Percentiles rank a stretch among this genome's conserved stretches.
Conservation (phyloP, 2,113 vertebrate genomes). For the Salvelinus alpinus region DNA sequence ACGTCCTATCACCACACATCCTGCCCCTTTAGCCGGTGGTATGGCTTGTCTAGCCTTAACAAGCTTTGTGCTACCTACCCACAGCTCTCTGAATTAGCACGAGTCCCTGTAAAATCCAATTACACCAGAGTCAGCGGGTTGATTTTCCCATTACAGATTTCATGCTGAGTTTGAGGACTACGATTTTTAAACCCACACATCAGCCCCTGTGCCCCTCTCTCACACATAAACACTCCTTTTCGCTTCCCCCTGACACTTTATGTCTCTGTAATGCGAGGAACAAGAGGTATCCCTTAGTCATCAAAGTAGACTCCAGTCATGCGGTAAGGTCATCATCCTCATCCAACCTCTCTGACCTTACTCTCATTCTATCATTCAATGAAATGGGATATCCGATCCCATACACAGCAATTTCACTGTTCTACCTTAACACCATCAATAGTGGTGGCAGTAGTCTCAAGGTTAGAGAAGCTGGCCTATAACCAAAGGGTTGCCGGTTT, state of each 20-base stretch:
- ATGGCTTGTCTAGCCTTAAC: neutral
- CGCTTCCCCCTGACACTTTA: neutral
- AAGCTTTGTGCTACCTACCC: neutral
- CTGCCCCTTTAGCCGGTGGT: neutral
- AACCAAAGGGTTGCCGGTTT: too few relatives aligned
- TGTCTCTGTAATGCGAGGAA: neutral
- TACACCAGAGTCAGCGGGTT: constrained; percentile 14
- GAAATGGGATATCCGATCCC: too few relatives aligned
- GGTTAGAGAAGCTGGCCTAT: neutral
- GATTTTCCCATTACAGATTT: constrained; percentile 6
- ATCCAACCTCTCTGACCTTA: neutral
- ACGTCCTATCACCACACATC: neutral
- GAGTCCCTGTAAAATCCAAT: constrained; percentile 6
- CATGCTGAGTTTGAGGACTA: constrained; percentile 19
- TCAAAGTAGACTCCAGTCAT: neutral
- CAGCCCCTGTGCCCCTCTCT: neutral
- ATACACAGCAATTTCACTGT: too few relatives aligned
- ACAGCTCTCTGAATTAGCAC: constrained; percentile 16
- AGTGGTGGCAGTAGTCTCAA: neutral
- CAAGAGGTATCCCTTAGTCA: neutral
- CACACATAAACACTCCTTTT: neutral
- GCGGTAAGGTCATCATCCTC: neutral
- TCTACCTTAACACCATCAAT: too few relatives aligned
- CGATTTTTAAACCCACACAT: neutral
- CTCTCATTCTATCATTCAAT: neutral